A percentile compares a stretch with the other conserved stretches of the same genome.
Conservation (phyloP, 2,888 invertebrate species). For the Drosophila borborema region DNA sequence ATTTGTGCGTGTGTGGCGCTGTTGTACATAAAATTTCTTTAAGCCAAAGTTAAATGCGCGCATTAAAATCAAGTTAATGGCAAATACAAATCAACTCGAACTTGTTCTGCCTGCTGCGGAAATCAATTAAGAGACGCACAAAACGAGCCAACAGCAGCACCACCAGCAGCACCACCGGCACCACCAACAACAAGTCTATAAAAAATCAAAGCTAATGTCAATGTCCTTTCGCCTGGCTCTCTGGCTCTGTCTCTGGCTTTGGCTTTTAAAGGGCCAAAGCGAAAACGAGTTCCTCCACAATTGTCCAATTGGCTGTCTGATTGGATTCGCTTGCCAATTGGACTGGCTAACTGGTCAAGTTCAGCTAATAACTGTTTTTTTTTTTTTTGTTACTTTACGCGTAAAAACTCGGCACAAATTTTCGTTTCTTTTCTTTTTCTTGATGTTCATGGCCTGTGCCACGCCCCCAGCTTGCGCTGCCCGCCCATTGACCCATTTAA, state of each 20-base stretch:
- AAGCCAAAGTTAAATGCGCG: constrained; percentile 3
- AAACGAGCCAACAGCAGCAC: constrained; percentile 10
- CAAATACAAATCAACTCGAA: constrained; percentile 34
- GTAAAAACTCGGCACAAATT: neutral
- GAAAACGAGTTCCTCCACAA: constrained; percentile 24
- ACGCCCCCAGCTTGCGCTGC: neutral
- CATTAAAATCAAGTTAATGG: constrained; percentile 15
- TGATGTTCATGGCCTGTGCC: neutral
- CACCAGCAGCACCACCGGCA: neutral
- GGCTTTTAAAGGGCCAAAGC: constrained; percentile 17
- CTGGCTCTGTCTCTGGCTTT: neutral
- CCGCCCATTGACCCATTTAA: constrained; percentile 65
- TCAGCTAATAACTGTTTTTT: neutral
- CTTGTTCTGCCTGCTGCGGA: constrained; percentile 58
- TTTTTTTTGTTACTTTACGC: neutral
- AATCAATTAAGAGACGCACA: constrained; percentile 50
- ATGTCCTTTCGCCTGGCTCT: constrained; percentile 52
- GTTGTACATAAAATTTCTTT: neutral
- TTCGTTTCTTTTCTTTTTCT: neutral
- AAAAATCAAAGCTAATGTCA: constrained; percentile 52
- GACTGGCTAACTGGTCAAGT: neutral
- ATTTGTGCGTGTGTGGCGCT: neutral
- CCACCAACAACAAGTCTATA: constrained; percentile 35
- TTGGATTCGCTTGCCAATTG: constrained; percentile 7
- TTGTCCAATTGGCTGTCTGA: constrained; percentile 5